These are phyloP conservation scores for Trematocara zebra DNA, from an alignment of 2,113 vertebrate species.

Conservation along the genomic window DNA sequence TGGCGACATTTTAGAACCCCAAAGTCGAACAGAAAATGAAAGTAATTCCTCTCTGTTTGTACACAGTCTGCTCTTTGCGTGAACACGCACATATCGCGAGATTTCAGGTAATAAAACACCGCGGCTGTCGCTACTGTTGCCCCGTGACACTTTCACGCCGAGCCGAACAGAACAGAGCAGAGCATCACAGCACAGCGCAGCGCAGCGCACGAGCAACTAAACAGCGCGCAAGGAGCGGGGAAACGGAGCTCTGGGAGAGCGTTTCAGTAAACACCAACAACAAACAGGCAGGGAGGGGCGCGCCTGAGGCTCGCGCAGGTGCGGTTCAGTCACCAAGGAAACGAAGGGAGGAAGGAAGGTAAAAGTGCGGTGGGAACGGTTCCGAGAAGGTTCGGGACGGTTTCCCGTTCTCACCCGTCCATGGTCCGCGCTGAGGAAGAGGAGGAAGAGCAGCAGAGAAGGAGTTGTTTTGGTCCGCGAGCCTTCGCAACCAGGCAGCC, in stretches of 20 bases:
- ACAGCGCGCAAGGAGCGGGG: neutral
- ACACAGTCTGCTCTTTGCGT: neutral
- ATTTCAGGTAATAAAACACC: neutral
- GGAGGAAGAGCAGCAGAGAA: neutral
- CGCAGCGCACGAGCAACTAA: neutral
- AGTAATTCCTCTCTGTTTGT: neutral
- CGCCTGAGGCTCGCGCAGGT: conserved; percentile 21
- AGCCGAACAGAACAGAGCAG: neutral
- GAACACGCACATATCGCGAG: conserved; percentile 4
- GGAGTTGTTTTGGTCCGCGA: conserved; percentile 4
- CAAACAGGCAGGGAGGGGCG: neutral
- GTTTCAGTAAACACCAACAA: conserved; percentile 2
- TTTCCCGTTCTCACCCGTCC: conserved; percentile 44
- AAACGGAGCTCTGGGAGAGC: neutral
- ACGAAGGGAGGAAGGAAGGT: neutral
- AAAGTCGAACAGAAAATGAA: neutral
- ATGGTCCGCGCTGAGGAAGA: conserved; percentile 25
- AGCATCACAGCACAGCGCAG: neutral
- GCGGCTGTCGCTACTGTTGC: neutral
- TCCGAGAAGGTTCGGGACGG: neutral
- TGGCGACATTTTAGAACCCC: neutral
- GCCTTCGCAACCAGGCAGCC: conserved; percentile 8
- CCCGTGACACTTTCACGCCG: neutral
- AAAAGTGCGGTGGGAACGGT: neutral
- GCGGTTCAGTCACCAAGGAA: conserved; percentile 39